Percentiles rank a stretch among this genome's conserved stretches.
phyloP scores from a whole-genome alignment of 2,888 invertebrate genomes.

The Drosophila cognata region DNA sequence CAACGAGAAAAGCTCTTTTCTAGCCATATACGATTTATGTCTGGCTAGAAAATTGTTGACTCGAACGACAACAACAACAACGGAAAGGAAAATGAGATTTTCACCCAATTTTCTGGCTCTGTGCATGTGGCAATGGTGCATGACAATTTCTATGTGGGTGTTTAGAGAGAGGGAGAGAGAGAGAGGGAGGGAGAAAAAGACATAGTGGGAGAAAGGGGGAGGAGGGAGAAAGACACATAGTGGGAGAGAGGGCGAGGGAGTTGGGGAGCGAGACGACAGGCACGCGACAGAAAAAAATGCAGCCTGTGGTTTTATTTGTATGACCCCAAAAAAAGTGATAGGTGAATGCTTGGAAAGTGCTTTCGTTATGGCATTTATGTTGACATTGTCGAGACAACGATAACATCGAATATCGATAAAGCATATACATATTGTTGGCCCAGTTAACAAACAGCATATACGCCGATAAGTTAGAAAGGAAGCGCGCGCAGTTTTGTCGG shows the following conservation, averaged over 20 bases:
- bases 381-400: constrained; percentile 48
- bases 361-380: constrained; percentile 47
- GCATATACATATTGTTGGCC: constrained; percentile 32
- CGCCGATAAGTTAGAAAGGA: constrained; percentile 27
- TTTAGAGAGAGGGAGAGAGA: background rate
- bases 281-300: constrained; percentile 60
- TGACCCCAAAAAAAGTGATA: constrained; percentile 13
- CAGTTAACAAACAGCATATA: constrained; percentile 14
- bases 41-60: constrained; percentile 39
- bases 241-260: background rate
- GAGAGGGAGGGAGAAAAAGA: background rate
- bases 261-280: background rate
- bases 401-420: constrained; percentile 52
- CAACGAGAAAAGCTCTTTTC: constrained; percentile 64
- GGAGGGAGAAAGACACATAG: background rate
- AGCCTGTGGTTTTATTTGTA: constrained; percentile 8
- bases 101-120: constrained; percentile 80
- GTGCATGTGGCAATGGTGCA: constrained; percentile 60
- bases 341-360: constrained; percentile 34
- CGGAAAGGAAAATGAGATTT: constrained; percentile 56
- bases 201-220: background rate
- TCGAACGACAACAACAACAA: constrained; percentile 10
- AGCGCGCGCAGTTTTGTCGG: constrained; percentile 19
- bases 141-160: constrained; percentile 60
- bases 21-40: constrained; percentile 65